These are phyloP conservation scores for Argopecten irradians DNA, from an alignment of 1,140 invertebrate species.

Conservation along the genomic window DNA sequence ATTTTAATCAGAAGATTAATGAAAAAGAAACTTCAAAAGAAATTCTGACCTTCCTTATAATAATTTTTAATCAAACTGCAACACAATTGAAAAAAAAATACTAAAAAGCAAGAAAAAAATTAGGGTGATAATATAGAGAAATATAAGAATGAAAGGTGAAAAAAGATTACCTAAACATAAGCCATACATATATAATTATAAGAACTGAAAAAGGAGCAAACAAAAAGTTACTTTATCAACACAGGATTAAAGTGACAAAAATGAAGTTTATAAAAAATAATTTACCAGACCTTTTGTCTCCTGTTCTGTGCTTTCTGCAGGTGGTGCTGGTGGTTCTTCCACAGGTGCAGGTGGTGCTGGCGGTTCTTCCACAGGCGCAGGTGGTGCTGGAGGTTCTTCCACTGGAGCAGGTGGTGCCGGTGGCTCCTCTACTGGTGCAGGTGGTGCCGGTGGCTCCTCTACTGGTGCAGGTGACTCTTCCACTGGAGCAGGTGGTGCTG, in stretches of 20 bases:
- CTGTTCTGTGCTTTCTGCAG: background rate
- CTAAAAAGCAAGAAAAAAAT: background rate
- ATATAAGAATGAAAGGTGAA: background rate
- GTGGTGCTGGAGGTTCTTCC: background rate
- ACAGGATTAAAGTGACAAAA: background rate
- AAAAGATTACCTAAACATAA: no score
- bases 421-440: background rate
- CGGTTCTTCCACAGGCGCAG: background rate
- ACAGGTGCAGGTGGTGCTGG: background rate
- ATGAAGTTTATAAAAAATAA: background rate
- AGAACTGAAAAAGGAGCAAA: background rate
- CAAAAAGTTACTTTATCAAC: background rate
- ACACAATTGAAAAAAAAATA: background rate
- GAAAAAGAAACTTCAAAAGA: no score
- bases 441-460: background rate
- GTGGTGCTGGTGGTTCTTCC: conserved; percentile 12
- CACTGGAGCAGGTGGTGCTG: background rate
- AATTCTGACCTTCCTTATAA: no score
- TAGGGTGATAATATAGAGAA: background rate
- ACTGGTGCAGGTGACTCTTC: no score
- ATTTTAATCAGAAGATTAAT: background rate
- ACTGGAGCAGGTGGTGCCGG: background rate
- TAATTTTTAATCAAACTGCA: no score
- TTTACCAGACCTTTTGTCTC: conserved; percentile 1
- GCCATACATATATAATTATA: background rate